Conservation (phyloP, 2,797 vertebrate genomes). For the Forpus xanthops region DNA sequence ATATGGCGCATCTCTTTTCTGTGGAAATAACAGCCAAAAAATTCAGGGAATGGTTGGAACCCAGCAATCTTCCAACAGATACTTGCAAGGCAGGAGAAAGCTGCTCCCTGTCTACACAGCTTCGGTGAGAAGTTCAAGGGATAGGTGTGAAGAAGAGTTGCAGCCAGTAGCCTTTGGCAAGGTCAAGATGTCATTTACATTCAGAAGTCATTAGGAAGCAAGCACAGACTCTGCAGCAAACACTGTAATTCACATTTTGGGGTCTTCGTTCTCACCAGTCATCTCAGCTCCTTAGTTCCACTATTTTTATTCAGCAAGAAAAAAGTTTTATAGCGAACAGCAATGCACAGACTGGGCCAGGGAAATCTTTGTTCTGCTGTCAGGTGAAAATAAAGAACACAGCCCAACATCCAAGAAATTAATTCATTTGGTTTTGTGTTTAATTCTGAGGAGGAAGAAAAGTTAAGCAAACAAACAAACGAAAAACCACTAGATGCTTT, state of each 20-base stretch:
- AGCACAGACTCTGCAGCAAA: not conserved
- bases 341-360: not conserved
- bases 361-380: not conserved
- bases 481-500: not conserved
- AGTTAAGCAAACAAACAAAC: not conserved
- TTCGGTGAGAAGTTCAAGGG: not conserved
- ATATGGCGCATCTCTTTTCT: not conserved
- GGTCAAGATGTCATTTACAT: not conserved
- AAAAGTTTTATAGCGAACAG: not conserved
- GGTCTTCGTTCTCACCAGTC: not conserved
- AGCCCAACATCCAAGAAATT: not conserved
- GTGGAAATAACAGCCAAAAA: not conserved
- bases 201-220: not conserved
- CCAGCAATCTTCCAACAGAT: not conserved
- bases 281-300: not conserved
- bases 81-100: not conserved
- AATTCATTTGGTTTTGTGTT: not conserved
- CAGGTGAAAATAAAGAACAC: not conserved
- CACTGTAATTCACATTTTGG: fast-evolving
- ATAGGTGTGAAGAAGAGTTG: not conserved
- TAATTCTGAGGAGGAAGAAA: not conserved
- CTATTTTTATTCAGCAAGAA: not conserved
- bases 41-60: not conserved
- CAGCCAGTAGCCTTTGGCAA: not conserved
- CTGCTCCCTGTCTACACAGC: not conserved